These are phyloP conservation scores for Hyles vespertilio DNA, from an alignment of 1,140 invertebrate genomes.

Conservation along the genomic window DNA sequence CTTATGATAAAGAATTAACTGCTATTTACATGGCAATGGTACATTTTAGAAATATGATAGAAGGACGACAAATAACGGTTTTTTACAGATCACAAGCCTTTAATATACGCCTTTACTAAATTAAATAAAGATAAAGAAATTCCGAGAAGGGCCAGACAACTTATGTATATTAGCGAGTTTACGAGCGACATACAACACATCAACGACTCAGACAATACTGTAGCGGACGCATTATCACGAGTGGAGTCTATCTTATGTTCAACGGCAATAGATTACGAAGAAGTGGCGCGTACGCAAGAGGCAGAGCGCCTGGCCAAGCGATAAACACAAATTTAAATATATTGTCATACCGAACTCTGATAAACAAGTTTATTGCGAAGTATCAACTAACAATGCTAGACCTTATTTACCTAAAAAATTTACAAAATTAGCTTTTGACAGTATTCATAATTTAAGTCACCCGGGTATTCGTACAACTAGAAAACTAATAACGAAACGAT, in stretches of 20 bases:
- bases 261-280: not conserved
- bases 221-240: constrained; percentile 22
- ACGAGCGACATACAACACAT: constrained; percentile 22
- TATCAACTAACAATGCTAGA: not conserved
- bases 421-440: not conserved
- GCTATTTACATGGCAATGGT: constrained; percentile 1
- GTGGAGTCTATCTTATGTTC: constrained; percentile 6
- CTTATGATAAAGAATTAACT: constrained; percentile 11
- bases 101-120: constrained; percentile 37
- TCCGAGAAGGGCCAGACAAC: constrained; percentile 17
- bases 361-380: too few species aligned
- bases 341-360: too few species aligned
- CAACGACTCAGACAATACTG: constrained; percentile 13
- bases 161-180: constrained; percentile 24
- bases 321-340: too few species aligned
- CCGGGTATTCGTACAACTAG: not conserved
- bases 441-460: not conserved
- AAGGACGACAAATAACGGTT: constrained; percentile 35
- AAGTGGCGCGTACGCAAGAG: not conserved
- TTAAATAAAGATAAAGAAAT: constrained; percentile 13
- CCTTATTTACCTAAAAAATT: not conserved
- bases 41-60: constrained; percentile 24
- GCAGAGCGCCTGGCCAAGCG: not conserved
- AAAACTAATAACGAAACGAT: constrained; percentile 3
- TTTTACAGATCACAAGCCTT: constrained; percentile 56